Base-by-base conservation (phyloP, 2,888 invertebrate species). In the Folsomia candida region DNA sequence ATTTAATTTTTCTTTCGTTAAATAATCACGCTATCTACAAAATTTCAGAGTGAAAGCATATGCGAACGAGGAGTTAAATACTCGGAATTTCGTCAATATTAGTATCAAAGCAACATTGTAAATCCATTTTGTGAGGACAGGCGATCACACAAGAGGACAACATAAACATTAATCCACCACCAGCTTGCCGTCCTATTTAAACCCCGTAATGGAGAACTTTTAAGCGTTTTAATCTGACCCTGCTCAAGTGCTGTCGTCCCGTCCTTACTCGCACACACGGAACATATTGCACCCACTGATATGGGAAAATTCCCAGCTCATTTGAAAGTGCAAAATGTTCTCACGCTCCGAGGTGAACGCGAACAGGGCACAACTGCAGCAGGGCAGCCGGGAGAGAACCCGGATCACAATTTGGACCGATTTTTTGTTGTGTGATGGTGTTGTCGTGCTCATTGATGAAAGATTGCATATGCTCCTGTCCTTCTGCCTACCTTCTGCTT, bases 391-490 rank as follows among this genome's bases (percentile, higher is more conserved):
- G n/a, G n/a, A n/a, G n/a, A n/a, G n/a, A n/a, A 54, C 54, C 54
- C 54, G 54, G 54, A 37, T 37, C 6, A 37, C 14, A 24, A 22
- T 59, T 59, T 14, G 14, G 14, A 4, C 37, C 59, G 59, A 26
- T 59, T 59, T 59, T 59, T 59, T 59, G n/a, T n/a, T n/a, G n/a
- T n/a, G n/a, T n/a, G n/a, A n/a, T 59, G 59, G 61, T n/a, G 3
- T 28, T 60, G 4, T 60, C 25, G 11, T 60, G 26, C 29, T 54
- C 61, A 61, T 29, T 61, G 61, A 61, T 61, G 61, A 61, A 61
- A 61, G 61, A 61, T 61, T 61, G 61, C 61, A 61, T 61, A 61
- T 61, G 61, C 61, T 61, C 61, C 61, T 28, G 28, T 61, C 61
- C 61, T 28, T 14, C 27, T 61, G 61, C 61, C 61, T 29, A 61